Percentiles rank a stretch among this genome's conserved stretches.
phyloP scores from a whole-genome alignment of 2,888 invertebrate genomes.

The Noctua pronuba region DNA sequence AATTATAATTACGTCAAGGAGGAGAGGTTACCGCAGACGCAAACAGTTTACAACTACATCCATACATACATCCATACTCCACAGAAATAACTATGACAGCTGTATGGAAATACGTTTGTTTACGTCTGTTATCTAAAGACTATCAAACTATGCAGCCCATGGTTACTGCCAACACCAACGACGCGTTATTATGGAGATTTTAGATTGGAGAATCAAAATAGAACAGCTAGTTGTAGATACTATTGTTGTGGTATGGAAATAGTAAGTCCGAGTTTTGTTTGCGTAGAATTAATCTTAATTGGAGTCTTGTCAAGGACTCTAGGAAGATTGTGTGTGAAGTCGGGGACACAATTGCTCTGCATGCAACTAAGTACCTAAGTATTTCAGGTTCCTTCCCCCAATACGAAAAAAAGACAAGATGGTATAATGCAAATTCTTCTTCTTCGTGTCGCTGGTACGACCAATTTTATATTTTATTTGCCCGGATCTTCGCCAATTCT shows the following conservation, averaged over 20 bases:
- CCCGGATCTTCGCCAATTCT: no score
- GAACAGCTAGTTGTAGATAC: background rate
- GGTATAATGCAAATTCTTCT: background rate
- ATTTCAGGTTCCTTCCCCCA: background rate
- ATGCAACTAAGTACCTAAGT: background rate
- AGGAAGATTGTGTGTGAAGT: background rate
- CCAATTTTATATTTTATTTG: no score
- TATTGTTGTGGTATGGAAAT: background rate
- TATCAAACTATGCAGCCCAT: slow-evolving; percentile 42
- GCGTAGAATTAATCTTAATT: background rate
- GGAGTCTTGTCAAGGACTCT: background rate
- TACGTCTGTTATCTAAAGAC: slow-evolving; percentile 51
- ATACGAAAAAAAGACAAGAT: background rate
- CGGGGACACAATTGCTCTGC: background rate
- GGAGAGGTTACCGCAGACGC: slow-evolving; percentile 56
- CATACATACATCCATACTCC: slow-evolving; percentile 22
- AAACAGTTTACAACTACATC: slow-evolving; percentile 40
- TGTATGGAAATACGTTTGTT: slow-evolving; percentile 58
- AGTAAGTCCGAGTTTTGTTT: background rate
- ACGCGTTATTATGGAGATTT: slow-evolving; percentile 11
- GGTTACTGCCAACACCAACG: slow-evolving; percentile 31
- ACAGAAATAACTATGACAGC: slow-evolving; percentile 63
- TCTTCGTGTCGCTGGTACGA: no score
- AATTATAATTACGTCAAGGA: slow-evolving; percentile 65
- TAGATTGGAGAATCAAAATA: slow-evolving; percentile 27